Percentiles rank a stretch among this genome's conserved stretches.
These are phyloP conservation scores for Sapayoa aenigma DNA, from an alignment of 2,113 vertebrate species.

Conservation along the genomic window DNA sequence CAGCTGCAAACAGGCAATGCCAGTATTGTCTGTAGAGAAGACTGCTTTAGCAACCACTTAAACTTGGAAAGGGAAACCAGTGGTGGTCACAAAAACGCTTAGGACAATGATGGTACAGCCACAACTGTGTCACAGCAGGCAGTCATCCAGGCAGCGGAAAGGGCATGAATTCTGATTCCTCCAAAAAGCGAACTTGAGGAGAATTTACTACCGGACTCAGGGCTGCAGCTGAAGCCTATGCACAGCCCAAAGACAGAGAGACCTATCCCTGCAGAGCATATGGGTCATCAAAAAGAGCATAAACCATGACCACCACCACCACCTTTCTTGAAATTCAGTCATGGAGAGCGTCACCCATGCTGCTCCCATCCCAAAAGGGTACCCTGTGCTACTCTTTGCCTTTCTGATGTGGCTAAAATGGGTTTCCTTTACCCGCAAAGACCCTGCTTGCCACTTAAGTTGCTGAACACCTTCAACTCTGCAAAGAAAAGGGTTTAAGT, in stretches of 20 bases:
- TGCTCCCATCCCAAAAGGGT: background rate
- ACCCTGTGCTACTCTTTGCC: background rate
- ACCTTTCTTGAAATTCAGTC: background rate
- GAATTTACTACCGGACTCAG: background rate
- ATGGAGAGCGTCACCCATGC: background rate
- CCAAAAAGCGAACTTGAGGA: background rate
- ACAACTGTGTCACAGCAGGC: background rate
- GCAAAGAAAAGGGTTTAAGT: background rate
- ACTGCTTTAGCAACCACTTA: background rate
- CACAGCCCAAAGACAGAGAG: background rate
- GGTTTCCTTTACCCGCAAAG: background rate
- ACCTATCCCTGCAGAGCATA: background rate
- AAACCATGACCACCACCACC: background rate
- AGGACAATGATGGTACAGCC: background rate
- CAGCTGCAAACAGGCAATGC: background rate
- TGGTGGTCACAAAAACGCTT: background rate
- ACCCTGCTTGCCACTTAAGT: background rate
- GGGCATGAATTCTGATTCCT: rapidly evolving
- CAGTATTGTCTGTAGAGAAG: background rate
- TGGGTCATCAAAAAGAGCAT: background rate
- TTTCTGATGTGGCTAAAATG: background rate
- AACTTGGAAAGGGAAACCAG: background rate
- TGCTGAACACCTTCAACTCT: background rate
- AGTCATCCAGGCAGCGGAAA: background rate
- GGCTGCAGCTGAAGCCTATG: rapidly evolving